Percentiles rank a stretch among this genome's conserved stretches.
phyloP scores from a whole-genome alignment of 1,140 invertebrate genomes.

The Portunus trituberculatus region DNA sequence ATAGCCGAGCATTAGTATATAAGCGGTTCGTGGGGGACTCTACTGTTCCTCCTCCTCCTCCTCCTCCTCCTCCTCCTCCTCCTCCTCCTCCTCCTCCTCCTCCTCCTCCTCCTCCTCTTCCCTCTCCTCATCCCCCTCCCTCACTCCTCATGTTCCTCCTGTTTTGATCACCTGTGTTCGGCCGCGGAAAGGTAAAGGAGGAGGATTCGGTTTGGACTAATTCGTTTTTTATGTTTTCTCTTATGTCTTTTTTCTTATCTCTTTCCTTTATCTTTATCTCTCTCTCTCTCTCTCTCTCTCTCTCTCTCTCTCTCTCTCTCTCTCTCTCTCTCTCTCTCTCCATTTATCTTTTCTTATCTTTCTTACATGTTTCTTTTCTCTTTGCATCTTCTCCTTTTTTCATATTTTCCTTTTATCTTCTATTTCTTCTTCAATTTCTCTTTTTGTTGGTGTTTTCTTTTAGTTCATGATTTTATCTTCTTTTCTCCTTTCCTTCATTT shows the following conservation, averaged over 20 bases:
- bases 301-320: not conserved
- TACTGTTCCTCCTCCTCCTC: too few relatives aligned
- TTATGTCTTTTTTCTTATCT: not conserved
- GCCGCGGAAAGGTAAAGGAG: too few relatives aligned
- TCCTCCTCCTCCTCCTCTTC: too few relatives aligned
- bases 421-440: not conserved
- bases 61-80: too few relatives aligned
- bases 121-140: too few relatives aligned
- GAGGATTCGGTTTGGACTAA: not conserved
- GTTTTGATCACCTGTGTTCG: not conserved
- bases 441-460: not conserved
- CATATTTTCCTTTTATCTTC: not conserved
- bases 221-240: too few relatives aligned
- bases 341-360: too few relatives aligned
- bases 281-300: conserved; percentile 3
- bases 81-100: too few relatives aligned
- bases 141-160: not conserved
- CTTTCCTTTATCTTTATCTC: not conserved
- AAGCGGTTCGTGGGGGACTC: not conserved
- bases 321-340: not conserved
- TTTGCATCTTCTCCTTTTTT: not conserved
- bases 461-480: too few relatives aligned
- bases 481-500: too few relatives aligned
- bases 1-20: conserved; percentile 57
- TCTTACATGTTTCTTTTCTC: not conserved